Percentiles rank a stretch among this genome's conserved stretches.
Conservation (phyloP, 2,888 invertebrate genomes). For the Odontocolon sp. region DNA sequence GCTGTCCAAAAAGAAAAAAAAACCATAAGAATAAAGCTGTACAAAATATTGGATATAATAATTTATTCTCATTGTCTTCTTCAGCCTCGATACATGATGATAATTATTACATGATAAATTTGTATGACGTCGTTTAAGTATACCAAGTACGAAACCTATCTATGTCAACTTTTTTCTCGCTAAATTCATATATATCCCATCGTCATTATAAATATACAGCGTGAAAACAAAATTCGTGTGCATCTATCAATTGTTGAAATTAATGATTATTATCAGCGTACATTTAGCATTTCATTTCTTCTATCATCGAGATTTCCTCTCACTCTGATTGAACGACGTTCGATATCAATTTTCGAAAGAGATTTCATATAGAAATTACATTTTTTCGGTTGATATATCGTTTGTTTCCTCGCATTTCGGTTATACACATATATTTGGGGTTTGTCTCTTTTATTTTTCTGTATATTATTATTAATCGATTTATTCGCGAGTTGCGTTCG, state of each 20-base stretch:
- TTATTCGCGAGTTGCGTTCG: constrained; percentile 40
- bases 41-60: constrained; percentile 69
- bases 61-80: constrained; percentile 73
- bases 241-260: constrained; percentile 61
- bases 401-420: constrained; percentile 14
- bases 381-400: constrained; percentile 2
- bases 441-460: constrained; percentile 5
- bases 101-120: constrained; percentile 71
- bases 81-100: constrained; percentile 70
- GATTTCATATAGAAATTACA: constrained; percentile 60
- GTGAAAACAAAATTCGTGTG: constrained; percentile 66
- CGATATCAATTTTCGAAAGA: constrained; percentile 62
- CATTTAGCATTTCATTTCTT: constrained; percentile 32
- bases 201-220: constrained; percentile 66
- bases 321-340: constrained; percentile 60
- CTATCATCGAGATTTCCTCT: constrained; percentile 26
- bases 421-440: constrained; percentile 12
- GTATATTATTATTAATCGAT: constrained; percentile 28
- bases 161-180: constrained; percentile 67
- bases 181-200: constrained; percentile 47
- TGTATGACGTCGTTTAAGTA: constrained; percentile 70
- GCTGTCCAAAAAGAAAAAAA: not conserved
- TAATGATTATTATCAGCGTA: constrained; percentile 51
- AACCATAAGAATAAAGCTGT: not conserved
- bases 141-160: constrained; percentile 76